Base-by-base conservation (phyloP, 2,888 invertebrate species). In the Nezara viridula region DNA sequence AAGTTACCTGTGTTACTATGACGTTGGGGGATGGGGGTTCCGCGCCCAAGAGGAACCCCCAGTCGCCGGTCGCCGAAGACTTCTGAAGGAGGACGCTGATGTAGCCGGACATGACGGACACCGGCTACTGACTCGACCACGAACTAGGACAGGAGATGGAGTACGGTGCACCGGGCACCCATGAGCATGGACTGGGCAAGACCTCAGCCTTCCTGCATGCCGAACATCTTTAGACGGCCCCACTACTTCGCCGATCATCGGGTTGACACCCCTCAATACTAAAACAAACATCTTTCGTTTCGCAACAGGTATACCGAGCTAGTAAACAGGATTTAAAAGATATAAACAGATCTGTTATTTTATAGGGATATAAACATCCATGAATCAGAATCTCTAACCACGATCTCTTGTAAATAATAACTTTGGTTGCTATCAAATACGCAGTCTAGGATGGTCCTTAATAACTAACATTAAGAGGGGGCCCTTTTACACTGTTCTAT, bases 1-100 rank as follows among this genome's bases (percentile, higher is more conserved):
- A 37, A 37, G 9, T 81, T 88, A 73, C 88, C 85, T 88, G 88
- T 24, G 88, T 88, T 16, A 88, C 77, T 37, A 88, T 50, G 77
- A 88, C 85, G 44, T 66, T 81, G 14, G 88, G 37, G 10, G 50
- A 49, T 6, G 90, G 89, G 21, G 89, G 88, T 47, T 55, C 66
- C 0, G 91, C 91, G 5, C 91, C 91, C 21, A 92, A 90, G 73
- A 90, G 90, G 90, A 92, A 91, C 55, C 91, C 92, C 92, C 92
- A 92, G 37, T 90, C 90, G 40, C 91, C 90, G 47, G 90, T 90
- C 52, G 91, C 90, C 89, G 91, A 91, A 73, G 91, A 91, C 86
- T 91, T 91, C 90, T 91, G 91, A 90, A 92, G 90, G 77, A 91
- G 90, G 27, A 92, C 91, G 87, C 90, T 91, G 90, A 92, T 89